phyloP scores from a whole-genome alignment of 2,888 invertebrate genomes.

The Tanytarsus gracilentus region DNA sequence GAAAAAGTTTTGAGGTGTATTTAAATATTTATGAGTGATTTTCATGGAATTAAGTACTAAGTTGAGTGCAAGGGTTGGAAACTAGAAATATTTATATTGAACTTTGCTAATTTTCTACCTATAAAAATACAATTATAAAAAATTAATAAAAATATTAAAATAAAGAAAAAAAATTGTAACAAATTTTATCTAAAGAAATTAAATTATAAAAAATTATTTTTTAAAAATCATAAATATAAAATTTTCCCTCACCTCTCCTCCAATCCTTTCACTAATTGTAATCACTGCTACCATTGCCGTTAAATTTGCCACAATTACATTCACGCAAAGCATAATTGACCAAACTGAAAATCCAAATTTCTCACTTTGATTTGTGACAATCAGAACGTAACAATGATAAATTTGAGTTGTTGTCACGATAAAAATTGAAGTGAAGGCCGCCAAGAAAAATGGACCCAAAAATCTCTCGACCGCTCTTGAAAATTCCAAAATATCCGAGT shows the following conservation, averaged over 20 bases:
- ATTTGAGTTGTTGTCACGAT: conserved; percentile 9
- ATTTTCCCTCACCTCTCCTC: neutral
- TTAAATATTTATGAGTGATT: too few relatives aligned
- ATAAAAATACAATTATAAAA: too few relatives aligned
- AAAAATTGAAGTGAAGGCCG: neutral
- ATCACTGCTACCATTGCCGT: neutral
- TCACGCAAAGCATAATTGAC: neutral
- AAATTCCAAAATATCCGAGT: neutral
- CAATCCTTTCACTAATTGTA: neutral
- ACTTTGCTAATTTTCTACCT: too few relatives aligned
- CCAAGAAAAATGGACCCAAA: neutral
- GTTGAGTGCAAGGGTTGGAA: too few relatives aligned
- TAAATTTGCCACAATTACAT: neutral
- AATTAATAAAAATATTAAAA: too few relatives aligned
- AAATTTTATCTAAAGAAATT: too few relatives aligned
- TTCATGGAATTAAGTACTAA: too few relatives aligned
- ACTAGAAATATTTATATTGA: too few relatives aligned
- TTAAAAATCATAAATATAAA: neutral
- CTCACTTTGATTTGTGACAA: neutral
- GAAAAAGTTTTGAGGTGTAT: too few relatives aligned
- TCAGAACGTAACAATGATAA: neutral
- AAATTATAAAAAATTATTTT: too few relatives aligned
- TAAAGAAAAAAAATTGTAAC: too few relatives aligned
- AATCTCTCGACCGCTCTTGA: neutral
- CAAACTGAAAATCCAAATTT: neutral